Percentiles rank a stretch among this genome's conserved stretches.
These are phyloP conservation scores for Sylvilagus floridanus DNA, from an alignment of 2,797 vertebrate genomes.

Conservation along the genomic window DNA sequence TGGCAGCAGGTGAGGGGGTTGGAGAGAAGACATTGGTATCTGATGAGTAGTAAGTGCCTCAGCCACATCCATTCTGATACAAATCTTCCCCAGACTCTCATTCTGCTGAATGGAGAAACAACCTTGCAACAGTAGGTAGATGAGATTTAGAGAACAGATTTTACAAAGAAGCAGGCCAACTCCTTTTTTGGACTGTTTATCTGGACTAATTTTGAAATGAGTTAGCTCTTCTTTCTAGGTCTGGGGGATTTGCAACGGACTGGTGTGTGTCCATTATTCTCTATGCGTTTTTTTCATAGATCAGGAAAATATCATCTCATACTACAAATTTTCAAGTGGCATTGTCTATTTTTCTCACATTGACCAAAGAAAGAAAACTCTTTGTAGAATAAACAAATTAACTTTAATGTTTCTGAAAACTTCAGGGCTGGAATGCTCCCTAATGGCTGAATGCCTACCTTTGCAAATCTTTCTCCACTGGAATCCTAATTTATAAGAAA, in stretches of 20 bases:
- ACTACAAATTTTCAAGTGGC: background rate
- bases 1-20: background rate
- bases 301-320: background rate
- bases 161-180: background rate
- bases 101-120: background rate
- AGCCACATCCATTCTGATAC: background rate
- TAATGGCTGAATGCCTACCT: background rate
- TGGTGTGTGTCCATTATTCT: background rate
- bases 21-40: background rate
- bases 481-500: slow-evolving; percentile 15
- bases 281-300: background rate
- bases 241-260: background rate
- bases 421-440: background rate
- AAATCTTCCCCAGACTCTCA: background rate
- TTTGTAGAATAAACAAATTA: background rate
- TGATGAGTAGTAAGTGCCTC: background rate
- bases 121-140: background rate
- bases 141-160: background rate
- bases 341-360: slow-evolving; percentile 46
- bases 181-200: slow-evolving; percentile 32
- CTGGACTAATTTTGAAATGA: slow-evolving; percentile 50
- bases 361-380: background rate
- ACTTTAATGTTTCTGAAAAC: slow-evolving; percentile 32
- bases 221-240: background rate
- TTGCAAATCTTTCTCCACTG: background rate